phyloP scores from a whole-genome alignment of 2,113 vertebrate species.

The Bos indicus region DNA sequence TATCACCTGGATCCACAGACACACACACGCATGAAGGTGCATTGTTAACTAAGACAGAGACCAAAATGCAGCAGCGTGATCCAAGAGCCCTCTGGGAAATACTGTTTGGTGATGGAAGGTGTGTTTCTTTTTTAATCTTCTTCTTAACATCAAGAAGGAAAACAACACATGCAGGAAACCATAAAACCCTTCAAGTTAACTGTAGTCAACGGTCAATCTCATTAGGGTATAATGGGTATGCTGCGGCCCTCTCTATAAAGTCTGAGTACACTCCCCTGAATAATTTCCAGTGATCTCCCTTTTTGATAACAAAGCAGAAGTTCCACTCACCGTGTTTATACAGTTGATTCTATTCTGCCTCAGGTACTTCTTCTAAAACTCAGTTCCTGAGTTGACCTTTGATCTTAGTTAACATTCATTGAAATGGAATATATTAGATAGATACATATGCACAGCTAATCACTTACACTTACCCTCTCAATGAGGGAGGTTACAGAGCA shows the following conservation, averaged over 20 bases:
- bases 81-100: conserved; percentile 65
- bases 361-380: neutral
- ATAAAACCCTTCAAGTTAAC: conserved; percentile 81
- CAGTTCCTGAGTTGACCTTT: neutral
- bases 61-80: neutral
- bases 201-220: conserved; percentile 76
- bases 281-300: neutral
- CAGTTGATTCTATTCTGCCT: neutral
- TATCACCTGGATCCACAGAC: conserved; percentile 1
- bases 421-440: neutral
- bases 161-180: conserved; percentile 80
- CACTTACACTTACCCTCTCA: neutral
- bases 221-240: conserved; percentile 51
- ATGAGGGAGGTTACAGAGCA: neutral
- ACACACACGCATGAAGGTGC: neutral
- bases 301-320: neutral
- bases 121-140: conserved; percentile 28
- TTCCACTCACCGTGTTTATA: neutral
- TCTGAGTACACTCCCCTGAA: neutral
- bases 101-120: conserved; percentile 47
- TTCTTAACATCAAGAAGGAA: conserved; percentile 69
- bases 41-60: neutral
- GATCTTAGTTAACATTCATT: neutral
- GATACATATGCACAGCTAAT: neutral
- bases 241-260: neutral